A percentile compares a stretch with the other conserved stretches of the same genome.
These are phyloP conservation scores for Apeira syringaria DNA, from an alignment of 2,888 invertebrate species.

Conservation along the genomic window DNA sequence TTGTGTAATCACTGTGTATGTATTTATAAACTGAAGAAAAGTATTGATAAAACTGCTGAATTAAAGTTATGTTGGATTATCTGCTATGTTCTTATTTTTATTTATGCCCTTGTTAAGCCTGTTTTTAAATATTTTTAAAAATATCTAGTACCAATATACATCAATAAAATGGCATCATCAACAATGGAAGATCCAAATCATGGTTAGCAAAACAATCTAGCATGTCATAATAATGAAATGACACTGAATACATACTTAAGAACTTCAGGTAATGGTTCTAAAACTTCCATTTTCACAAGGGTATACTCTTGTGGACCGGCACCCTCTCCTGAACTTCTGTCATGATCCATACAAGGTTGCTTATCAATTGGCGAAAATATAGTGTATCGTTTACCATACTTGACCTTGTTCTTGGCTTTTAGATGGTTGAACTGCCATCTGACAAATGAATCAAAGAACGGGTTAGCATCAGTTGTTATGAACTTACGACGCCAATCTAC, in stretches of 20 bases:
- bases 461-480: conserved; percentile 98
- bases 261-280: conserved; percentile 88
- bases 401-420: conserved; percentile 93
- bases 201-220: too few species aligned
- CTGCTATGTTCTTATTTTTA: too few species aligned
- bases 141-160: too few species aligned
- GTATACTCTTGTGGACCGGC: conserved; percentile 99
- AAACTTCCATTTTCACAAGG: conserved; percentile 95
- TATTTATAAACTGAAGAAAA: too few species aligned
- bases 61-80: too few species aligned
- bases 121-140: too few species aligned
- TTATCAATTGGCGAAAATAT: conserved; percentile 98
- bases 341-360: conserved; percentile 99
- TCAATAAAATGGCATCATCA: too few species aligned
- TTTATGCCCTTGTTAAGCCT: too few species aligned
- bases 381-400: conserved; percentile 98
- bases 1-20: too few species aligned
- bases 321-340: conserved; percentile 97
- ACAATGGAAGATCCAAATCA: too few species aligned
- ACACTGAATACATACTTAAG: conserved; percentile 79
- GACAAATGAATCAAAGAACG: conserved; percentile 98
- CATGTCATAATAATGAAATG: background rate
- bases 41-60: too few species aligned
- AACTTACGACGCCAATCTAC: conserved; percentile 99
- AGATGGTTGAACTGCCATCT: conserved; percentile 97